Conservation (phyloP, 2,797 vertebrate genomes). For the Octomys mimax region DNA sequence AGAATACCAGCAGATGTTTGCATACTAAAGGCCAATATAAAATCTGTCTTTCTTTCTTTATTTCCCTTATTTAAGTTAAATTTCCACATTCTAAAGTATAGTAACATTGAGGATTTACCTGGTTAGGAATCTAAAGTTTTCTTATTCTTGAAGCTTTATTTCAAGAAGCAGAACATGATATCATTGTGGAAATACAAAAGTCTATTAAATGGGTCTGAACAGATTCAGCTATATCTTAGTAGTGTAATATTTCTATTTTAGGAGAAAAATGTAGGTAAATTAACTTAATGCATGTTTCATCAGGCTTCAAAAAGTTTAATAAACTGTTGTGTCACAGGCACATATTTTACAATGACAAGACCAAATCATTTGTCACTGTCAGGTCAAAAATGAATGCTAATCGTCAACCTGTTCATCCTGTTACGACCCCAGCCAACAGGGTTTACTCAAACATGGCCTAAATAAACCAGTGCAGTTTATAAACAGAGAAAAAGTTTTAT, state of each 20-base stretch:
- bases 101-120: neutral
- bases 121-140: neutral
- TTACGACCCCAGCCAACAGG: neutral
- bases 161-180: neutral
- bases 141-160: neutral
- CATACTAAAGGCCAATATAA: constrained; percentile 65
- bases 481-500: neutral
- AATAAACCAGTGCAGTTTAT: neutral
- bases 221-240: neutral
- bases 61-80: constrained; percentile 60
- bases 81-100: neutral
- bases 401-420: neutral
- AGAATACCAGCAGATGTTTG: constrained; percentile 77
- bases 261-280: neutral
- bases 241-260: neutral
- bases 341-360: neutral
- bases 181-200: neutral
- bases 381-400: neutral
- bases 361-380: neutral
- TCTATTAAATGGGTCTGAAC: neutral
- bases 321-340: neutral
- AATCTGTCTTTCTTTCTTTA: constrained; percentile 1
- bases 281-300: neutral
- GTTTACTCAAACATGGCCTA: neutral
- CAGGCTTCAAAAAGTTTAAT: neutral